Percentiles rank a stretch among this genome's conserved stretches.
These are phyloP conservation scores for Cyphomyrus discorhynchus DNA, from an alignment of 2,113 vertebrate species.

Conservation along the genomic window DNA sequence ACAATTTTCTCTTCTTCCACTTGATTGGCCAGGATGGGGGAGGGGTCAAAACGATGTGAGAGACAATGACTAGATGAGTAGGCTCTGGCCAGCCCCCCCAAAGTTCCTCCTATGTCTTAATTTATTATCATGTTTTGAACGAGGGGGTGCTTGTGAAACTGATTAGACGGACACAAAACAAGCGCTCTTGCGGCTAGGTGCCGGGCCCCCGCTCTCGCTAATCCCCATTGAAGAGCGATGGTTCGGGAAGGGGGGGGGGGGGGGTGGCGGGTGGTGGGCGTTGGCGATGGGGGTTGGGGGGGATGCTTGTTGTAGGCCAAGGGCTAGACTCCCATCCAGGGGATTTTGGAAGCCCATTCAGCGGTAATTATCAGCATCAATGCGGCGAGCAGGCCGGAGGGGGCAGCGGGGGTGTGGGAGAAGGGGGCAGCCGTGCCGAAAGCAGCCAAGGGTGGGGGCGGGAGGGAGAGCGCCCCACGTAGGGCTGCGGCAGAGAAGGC, in stretches of 20 bases:
- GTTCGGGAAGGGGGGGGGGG: slow-evolving; percentile 33
- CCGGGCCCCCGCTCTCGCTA: slow-evolving; percentile 33
- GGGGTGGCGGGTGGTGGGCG: slow-evolving; percentile 17
- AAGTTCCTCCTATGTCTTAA: slow-evolving; percentile 1
- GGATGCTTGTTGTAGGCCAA: slow-evolving; percentile 49
- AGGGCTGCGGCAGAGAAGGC: not conserved
- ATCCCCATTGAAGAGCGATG: slow-evolving; percentile 49
- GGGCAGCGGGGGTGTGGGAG: slow-evolving; percentile 30
- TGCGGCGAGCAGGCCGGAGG: slow-evolving; percentile 51
- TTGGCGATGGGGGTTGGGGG: slow-evolving; percentile 37
- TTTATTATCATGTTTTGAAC: not conserved
- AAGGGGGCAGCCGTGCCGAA: slow-evolving; percentile 24
- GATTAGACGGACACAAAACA: slow-evolving; percentile 47
- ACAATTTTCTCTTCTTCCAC: slow-evolving; percentile 27
- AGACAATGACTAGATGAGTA: not conserved
- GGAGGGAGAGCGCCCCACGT: slow-evolving; percentile 15
- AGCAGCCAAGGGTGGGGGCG: slow-evolving; percentile 28
- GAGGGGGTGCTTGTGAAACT: slow-evolving; percentile 39
- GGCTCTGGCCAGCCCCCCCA: not conserved
- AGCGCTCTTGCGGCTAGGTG: slow-evolving; percentile 16
- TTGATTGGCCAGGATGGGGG: slow-evolving; percentile 29
- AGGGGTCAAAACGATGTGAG: slow-evolving; percentile 34
- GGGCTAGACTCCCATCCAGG: slow-evolving; percentile 55
- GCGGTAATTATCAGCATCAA: slow-evolving; percentile 67
- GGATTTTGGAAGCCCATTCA: slow-evolving; percentile 68